Percentiles rank a stretch among this genome's conserved stretches.
These are phyloP conservation scores for Tetragnatha versicolor DNA, from an alignment of 1,140 invertebrate genomes.

Conservation along the genomic window DNA sequence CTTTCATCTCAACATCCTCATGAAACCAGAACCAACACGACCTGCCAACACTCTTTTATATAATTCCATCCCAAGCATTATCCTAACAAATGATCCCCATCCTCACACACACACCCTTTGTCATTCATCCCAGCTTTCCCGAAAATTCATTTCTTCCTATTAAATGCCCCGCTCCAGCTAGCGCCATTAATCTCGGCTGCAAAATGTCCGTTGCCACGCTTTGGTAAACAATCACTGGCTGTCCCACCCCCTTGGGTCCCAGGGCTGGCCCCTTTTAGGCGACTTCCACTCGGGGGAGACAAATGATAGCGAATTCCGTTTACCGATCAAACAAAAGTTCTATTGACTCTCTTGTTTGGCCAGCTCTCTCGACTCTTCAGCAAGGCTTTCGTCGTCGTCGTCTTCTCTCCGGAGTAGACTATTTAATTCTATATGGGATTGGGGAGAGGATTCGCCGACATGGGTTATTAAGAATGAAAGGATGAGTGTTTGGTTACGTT, in stretches of 20 bases:
- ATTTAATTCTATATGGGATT: no score
- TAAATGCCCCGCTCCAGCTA: slow-evolving; percentile 17
- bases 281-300: slow-evolving; percentile 17
- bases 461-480: no score
- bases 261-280: background rate
- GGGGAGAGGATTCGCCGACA: no score
- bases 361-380: background rate
- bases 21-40: slow-evolving; percentile 19
- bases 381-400: no score
- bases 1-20: background rate
- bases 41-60: slow-evolving; percentile 10
- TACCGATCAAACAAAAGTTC: background rate
- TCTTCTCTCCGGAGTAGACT: no score
- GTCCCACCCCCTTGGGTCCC: background rate
- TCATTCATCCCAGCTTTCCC: background rate
- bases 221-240: slow-evolving; percentile 26
- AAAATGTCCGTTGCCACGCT: slow-evolving; percentile 36
- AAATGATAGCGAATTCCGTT: slow-evolving; percentile 22
- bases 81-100: slow-evolving; percentile 39
- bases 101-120: slow-evolving; percentile 24
- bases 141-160: slow-evolving; percentile 41
- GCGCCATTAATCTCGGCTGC: slow-evolving; percentile 43
- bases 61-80: slow-evolving; percentile 46
- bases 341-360: background rate
- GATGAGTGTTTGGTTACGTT: no score